Evolutionary conservation across 2,888 invertebrate genomes (phyloP).

Genomic region (Drosophila colorata): DNA sequence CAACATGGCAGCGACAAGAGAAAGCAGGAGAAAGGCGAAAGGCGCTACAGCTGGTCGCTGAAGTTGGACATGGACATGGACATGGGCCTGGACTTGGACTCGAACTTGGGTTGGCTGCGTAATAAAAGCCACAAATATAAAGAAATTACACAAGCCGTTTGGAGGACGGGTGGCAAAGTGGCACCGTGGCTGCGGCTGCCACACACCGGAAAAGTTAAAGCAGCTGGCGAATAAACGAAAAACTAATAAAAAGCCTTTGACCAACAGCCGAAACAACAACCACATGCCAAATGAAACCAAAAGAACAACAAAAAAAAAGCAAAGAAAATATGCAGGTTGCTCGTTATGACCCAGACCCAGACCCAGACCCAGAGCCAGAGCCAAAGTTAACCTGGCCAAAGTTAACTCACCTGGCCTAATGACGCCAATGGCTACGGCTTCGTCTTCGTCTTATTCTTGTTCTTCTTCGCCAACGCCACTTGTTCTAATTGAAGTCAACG

Average conservation of each 20-base stretch:
- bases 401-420: slow-evolving; percentile 46
- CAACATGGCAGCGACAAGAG: slow-evolving; percentile 23
- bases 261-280: slow-evolving; percentile 29
- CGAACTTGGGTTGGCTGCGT: slow-evolving; percentile 18
- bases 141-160: slow-evolving; percentile 70
- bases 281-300: slow-evolving; percentile 7
- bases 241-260: slow-evolving; percentile 81
- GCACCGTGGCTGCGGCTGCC: slow-evolving; percentile 15
- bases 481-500: slow-evolving; percentile 74
- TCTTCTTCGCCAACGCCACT: slow-evolving; percentile 39
- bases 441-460: not conserved
- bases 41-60: not conserved
- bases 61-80: slow-evolving; percentile 18
- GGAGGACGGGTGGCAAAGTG: slow-evolving; percentile 19
- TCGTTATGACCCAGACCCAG: slow-evolving; percentile 47
- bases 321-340: slow-evolving; percentile 29
- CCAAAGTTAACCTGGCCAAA: not conserved
- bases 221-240: slow-evolving; percentile 78
- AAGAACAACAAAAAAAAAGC: no score
- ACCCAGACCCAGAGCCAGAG: not conserved
- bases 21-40: not conserved
- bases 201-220: slow-evolving; percentile 73
- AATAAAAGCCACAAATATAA: slow-evolving; percentile 82
- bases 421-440: slow-evolving; percentile 25
- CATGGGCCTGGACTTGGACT: slow-evolving; percentile 25